Conservation (phyloP, 2,888 invertebrate species). For the Hylaea fasciaria region DNA sequence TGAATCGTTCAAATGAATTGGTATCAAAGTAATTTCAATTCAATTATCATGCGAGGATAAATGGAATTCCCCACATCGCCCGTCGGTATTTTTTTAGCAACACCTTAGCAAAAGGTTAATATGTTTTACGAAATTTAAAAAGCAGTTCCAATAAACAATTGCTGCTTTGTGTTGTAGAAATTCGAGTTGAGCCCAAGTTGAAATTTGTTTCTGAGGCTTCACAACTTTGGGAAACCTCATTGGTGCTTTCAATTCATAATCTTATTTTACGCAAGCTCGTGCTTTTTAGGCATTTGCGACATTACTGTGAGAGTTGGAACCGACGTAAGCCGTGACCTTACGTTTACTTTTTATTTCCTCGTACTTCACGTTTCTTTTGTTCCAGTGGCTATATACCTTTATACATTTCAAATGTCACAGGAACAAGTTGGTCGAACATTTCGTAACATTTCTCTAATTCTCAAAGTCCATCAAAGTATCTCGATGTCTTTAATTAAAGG, state of each 20-base stretch:
- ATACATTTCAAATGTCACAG: conserved; percentile 14
- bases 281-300: conserved; percentile 34
- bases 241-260: conserved; percentile 61
- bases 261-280: conserved; percentile 43
- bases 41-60: background rate
- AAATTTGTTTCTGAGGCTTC: conserved; percentile 71
- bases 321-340: background rate
- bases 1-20: too few species aligned
- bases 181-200: conserved; percentile 59
- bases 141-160: conserved; percentile 55
- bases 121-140: conserved; percentile 51
- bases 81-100: conserved; percentile 7
- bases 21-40: background rate
- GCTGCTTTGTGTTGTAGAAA: conserved; percentile 58
- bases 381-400: background rate
- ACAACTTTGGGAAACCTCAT: conserved; percentile 67
- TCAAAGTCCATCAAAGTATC: conserved; percentile 54
- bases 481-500: conserved; percentile 69
- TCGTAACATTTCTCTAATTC: conserved; percentile 34
- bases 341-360: background rate
- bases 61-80: background rate
- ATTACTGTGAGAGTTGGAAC: conserved; percentile 6
- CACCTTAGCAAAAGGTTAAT: conserved; percentile 21
- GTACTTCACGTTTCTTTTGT: background rate
- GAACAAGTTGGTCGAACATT: conserved; percentile 25